These are phyloP conservation scores for Craterocephalus amniculus DNA, from an alignment of 2,797 vertebrate species.

Conservation along the genomic window DNA sequence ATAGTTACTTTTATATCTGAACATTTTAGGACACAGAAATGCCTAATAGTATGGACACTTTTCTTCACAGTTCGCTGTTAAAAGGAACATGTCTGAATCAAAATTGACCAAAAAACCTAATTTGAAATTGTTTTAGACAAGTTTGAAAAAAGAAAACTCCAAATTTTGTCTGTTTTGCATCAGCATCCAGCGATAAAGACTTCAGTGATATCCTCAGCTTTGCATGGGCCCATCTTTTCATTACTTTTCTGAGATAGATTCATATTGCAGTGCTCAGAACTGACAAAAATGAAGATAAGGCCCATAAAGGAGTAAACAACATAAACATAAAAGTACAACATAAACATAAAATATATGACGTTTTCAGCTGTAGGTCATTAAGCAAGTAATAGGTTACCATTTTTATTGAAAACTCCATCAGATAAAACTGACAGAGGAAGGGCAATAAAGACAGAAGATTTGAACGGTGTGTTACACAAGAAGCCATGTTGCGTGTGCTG, in stretches of 20 bases:
- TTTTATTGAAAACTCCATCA: constrained; percentile 44
- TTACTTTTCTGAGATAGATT: neutral
- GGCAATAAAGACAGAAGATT: constrained; percentile 23
- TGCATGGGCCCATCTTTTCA: constrained; percentile 5
- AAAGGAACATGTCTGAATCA: neutral
- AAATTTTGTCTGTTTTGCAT: neutral
- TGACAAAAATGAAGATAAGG: neutral
- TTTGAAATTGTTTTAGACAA: neutral
- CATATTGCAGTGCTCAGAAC: neutral
- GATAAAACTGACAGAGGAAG: constrained; percentile 44
- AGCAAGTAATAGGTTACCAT: constrained; percentile 28
- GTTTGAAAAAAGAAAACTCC: neutral
- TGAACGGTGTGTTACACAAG: constrained; percentile 35
- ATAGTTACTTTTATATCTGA: neutral
- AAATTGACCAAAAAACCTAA: neutral
- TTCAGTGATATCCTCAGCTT: neutral
- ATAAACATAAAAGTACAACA: neutral
- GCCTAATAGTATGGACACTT: too few relatives aligned
- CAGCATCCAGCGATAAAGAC: neutral
- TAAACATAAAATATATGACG: constrained; percentile 1
- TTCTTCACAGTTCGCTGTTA: neutral
- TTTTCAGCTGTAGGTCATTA: neutral
- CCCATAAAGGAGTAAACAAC: neutral
- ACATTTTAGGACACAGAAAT: neutral
- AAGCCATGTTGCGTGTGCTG: constrained; percentile 48